Evolutionary conservation across 2,113 vertebrate species (phyloP), one percentile per base, ranked within the genome.

Genomic region (mouse (Mus musculus)): DNA sequence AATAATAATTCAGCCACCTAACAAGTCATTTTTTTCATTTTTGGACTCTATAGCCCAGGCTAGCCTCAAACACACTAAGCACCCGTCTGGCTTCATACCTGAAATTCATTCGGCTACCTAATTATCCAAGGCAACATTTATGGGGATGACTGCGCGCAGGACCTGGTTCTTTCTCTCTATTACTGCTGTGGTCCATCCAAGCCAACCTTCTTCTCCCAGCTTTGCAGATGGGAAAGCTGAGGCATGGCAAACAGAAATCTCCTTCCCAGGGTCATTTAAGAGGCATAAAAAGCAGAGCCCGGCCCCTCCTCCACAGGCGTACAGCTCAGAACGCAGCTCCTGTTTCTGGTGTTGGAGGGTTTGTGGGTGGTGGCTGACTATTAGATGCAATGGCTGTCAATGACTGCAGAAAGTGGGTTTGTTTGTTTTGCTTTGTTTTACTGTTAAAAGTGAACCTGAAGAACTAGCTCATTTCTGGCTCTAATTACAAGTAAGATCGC

Each of bases 381-480:
- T 19, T 54, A 46, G 46, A 54, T 49, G 46, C 14, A n/a, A n/a
- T 39, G 71, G 30, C 80, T 65, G 36, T 42, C 87, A 28, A 49
- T 36, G 19, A 65, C 24, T 54, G 14, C 22, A 88, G 69, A 75
- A 93, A 90, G 85, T 49, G 12, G 33, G 54, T 90, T 36, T 78
- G n/a, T 39, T 61, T 61, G 81, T 63, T 63, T 84, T 82, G 56
- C 26, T 26, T 82, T 80, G 46, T 33, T 33, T 72, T 33, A 52
- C 46, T 33, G 42, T 95, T 7, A 96, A 85, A 89, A 81, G 90
- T 28, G 69, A 63, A 65, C 49, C 49, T 30, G 78, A 86, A 87
- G 63, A 19, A 11, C 30, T 8, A 36, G 36, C 93, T 63, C 46
- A 30, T n/a, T 84, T 89, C 78, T 30, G 82, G 54, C 14, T 67